Conservation (phyloP, 1,140 invertebrate species). For the Acromyrmex charruanus region DNA sequence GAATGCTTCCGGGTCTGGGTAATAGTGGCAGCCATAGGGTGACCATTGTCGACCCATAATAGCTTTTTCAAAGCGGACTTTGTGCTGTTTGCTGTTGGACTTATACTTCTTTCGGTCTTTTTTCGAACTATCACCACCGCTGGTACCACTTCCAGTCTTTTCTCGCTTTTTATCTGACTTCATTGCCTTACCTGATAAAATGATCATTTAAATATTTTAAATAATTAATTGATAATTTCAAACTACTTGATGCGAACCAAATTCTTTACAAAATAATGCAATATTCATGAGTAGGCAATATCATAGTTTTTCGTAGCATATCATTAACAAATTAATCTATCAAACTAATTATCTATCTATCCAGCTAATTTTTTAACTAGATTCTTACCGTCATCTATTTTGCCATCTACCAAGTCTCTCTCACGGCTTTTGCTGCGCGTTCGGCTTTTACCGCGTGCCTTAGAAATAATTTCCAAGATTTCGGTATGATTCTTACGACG, state of each 20-base stretch:
- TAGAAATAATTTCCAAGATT: conserved; percentile 92
- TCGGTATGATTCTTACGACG: conserved; percentile 94
- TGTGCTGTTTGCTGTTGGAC: conserved; percentile 78
- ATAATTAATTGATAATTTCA: neutral
- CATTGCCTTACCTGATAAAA: conserved; percentile 56
- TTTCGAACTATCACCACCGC: conserved; percentile 82
- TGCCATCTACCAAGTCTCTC: conserved; percentile 75
- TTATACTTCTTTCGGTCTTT: conserved; percentile 85
- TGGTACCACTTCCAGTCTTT: conserved; percentile 83
- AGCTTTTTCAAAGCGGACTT: conserved; percentile 84
- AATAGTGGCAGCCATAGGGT: conserved; percentile 96
- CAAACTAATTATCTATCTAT: neutral
- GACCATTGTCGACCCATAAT: conserved; percentile 89
- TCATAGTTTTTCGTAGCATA: neutral
- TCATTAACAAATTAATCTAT: neutral
- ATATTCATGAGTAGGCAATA: neutral
- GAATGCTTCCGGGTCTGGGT: conserved; percentile 93
- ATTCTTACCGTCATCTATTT: conserved; percentile 81
- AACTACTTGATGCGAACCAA: neutral
- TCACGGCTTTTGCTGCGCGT: conserved; percentile 81
- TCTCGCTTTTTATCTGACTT: conserved; percentile 82
- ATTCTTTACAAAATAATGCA: neutral
- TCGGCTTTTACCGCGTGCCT: conserved; percentile 86
- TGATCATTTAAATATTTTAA: neutral
- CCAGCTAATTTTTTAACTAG: neutral